Evolutionary conservation across 1,140 invertebrate species (phyloP), one percentile per base, ranked within the genome.

Genomic region (Leptonema lineaticorne): DNA sequence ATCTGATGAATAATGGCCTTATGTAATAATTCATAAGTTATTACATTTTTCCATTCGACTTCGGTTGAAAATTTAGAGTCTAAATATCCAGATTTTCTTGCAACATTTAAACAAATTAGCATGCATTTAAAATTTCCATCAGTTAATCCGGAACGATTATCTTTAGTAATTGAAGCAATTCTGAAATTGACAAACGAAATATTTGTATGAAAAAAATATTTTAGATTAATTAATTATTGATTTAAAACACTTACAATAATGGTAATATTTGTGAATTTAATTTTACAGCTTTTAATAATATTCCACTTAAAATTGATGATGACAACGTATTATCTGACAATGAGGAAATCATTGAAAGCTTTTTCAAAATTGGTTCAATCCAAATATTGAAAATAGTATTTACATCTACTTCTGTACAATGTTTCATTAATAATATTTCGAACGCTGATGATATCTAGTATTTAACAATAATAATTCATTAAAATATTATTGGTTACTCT

Each of bases 21-120:
- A 26, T 74, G 60, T 26, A 82, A 53, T 1, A 79, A 66, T 7
- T 77, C 69, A 58, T 78, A 78, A 6, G 72, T 20, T 11, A 79
- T 73, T 2, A 79, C 63, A 9, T 75, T 75, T 65, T 72, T 75
- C 78, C 78, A 80, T 45, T 53, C 28, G 1, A 30, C 8, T 3
- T 33, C 53, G 1, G 50, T 53, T n/a, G 27, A 45, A 20, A 56
- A 56, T 48, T 63, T 69, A 1, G 63, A 59, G 8, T 69, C 74
- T 24, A 73, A 70, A 18, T 68, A 50, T 2, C 76, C 74, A 20
- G 75, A 74, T 30, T 75, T 76, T 18, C 76, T 75, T 33, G 72
- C 74, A 0, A 79, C 79, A 20, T 75, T 75, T 59, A 80, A 53
- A 50, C 80, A 70, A 65, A 80, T 75, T 11, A 82, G 63, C 1